Conservation (phyloP, 2,797 vertebrate genomes). For the Chanos chanos region DNA sequence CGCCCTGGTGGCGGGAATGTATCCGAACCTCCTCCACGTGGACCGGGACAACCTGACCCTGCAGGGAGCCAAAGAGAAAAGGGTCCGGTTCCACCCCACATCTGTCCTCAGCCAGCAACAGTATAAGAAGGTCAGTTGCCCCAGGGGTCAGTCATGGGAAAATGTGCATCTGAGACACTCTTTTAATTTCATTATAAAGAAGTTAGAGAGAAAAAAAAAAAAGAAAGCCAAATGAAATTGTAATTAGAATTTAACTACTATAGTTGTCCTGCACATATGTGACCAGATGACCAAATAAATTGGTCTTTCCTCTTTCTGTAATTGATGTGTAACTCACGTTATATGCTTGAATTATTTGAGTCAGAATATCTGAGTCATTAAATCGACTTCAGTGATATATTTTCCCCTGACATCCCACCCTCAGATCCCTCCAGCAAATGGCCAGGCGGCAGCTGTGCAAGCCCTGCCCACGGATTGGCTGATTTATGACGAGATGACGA, state of each 20-base stretch:
- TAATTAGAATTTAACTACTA: too few species aligned
- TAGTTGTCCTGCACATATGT: too few species aligned
- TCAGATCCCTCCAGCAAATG: slow-evolving; percentile 77
- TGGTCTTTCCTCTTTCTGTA: too few species aligned
- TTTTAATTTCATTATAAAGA: too few species aligned
- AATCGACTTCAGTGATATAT: background rate
- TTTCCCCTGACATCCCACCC: background rate
- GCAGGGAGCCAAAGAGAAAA: slow-evolving; percentile 80
- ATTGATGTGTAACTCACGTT: background rate
- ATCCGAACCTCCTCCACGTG: slow-evolving; percentile 86
- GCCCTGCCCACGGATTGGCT: slow-evolving; percentile 88
- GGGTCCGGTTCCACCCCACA: slow-evolving; percentile 85
- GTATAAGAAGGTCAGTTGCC: slow-evolving; percentile 79
- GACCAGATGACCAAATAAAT: too few species aligned
- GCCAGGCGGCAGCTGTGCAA: slow-evolving; percentile 70
- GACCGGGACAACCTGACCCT: slow-evolving; percentile 72
- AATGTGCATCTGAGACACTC: too few species aligned
- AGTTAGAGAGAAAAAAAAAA: too few species aligned
- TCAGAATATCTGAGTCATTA: background rate
- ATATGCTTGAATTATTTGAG: background rate
- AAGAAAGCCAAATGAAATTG: too few species aligned
- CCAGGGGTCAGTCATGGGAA: background rate
- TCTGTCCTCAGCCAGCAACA: slow-evolving; percentile 84
- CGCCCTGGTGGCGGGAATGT: slow-evolving; percentile 90
- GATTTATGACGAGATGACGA: slow-evolving; percentile 91